Evolutionary conservation across 2,113 vertebrate species (phyloP).

Genomic region (Rana temporaria): DNA sequence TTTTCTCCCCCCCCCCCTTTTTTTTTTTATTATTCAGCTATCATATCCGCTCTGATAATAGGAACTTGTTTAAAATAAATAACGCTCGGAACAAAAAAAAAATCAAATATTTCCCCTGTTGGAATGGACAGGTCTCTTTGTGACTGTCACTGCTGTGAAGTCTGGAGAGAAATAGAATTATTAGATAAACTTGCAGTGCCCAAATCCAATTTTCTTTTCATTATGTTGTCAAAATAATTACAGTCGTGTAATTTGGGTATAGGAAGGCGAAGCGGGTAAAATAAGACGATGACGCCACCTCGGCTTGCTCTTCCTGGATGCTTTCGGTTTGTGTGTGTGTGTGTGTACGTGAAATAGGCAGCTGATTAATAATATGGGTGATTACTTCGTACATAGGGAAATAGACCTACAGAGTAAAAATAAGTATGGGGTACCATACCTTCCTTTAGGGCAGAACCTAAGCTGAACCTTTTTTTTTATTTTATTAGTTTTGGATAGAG

Average conservation of each 20-base stretch:
- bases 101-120: slow-evolving; percentile 88
- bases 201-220: slow-evolving; percentile 91
- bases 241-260: slow-evolving; percentile 86
- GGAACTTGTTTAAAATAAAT: slow-evolving; percentile 87
- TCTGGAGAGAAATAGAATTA: slow-evolving; percentile 86
- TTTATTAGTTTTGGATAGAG: too few species aligned
- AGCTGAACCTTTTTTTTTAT: too few species aligned
- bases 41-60: slow-evolving; percentile 89
- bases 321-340: slow-evolving; percentile 67
- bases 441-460: too few species aligned
- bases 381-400: slow-evolving; percentile 10
- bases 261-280: slow-evolving; percentile 83
- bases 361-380: slow-evolving; percentile 24
- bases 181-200: slow-evolving; percentile 87
- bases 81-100: slow-evolving; percentile 77
- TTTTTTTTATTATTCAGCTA: slow-evolving; percentile 90
- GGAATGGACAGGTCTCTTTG: slow-evolving; percentile 85
- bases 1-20: slow-evolving; percentile 83
- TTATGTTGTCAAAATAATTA: slow-evolving; percentile 90
- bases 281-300: slow-evolving; percentile 76
- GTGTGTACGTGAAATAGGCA: slow-evolving; percentile 49
- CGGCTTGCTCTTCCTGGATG: slow-evolving; percentile 71
- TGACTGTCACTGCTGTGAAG: slow-evolving; percentile 85
- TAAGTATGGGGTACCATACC: too few species aligned
- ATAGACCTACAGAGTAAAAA: background rate